Evolutionary conservation across 1,140 invertebrate species (phyloP), one percentile per base, ranked within the genome.

Genomic region (Teleogryllus occipitalis): DNA sequence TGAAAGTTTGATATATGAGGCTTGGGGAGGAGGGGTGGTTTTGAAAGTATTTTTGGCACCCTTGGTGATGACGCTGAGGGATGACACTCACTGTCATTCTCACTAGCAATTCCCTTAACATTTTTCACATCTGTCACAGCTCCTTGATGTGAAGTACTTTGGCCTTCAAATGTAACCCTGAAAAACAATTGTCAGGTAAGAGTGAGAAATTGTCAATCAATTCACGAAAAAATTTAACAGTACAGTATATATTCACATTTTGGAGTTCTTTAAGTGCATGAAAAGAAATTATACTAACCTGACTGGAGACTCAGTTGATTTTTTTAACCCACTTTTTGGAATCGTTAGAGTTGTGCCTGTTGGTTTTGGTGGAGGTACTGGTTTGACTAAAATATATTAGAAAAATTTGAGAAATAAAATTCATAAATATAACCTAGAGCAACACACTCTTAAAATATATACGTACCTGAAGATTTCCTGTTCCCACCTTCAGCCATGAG

Each of bases 1-100:
- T 75, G 75, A 10, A 27, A 47, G 6, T 27, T 39, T 22, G 74
- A 48, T n/a, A 65, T 27, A 47, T 75, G 73, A 46, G 80, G 80
- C 78, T 80, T 80, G 7, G 80, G 80, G 6, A 78, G 49, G 15
- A 80, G 54, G 14, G 80, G 80, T 18, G 80, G 80, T 80, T 80
- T 80, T 5, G 18, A 65, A 65, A 39, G 27, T 39, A 39, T 39
- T 5, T 39, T 39, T 39, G 27, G 27, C 27, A 39, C 27, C 27
- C 27, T 39, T 39, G 27, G 27, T 39, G 27, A 39, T 1, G 27
- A 39, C 27, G 5, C 27, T 39, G 27, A 39, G 27, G 27, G 27
- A 39, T 39, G 27, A 39, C 27, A 39, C 5, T 39, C 27, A 39
- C 5, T 39, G 5, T 39, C 27, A 39, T 39, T 39, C 27, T 39